These are phyloP conservation scores for Centropyge bicolor DNA, from an alignment of 2,797 vertebrate species.

Conservation along the genomic window DNA sequence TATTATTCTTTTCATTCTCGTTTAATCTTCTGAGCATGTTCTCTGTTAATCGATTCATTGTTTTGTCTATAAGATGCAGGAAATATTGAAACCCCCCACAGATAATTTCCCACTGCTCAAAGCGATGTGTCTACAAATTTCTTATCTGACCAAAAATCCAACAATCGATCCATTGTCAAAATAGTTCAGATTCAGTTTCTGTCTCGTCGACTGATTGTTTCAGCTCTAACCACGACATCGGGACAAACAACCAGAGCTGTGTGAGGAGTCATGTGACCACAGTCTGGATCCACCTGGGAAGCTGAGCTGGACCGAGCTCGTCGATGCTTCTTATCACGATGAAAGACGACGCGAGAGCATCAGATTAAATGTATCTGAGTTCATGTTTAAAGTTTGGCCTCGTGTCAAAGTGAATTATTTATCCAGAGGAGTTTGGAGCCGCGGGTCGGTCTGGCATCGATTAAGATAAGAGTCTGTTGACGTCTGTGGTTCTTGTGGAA, in stretches of 20 bases:
- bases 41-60: background rate
- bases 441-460: conserved; percentile 69
- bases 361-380: conserved; percentile 22
- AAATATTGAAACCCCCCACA: background rate
- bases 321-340: background rate
- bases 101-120: background rate
- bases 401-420: conserved; percentile 62
- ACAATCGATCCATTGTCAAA: background rate
- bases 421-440: conserved; percentile 59
- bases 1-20: too few relatives aligned
- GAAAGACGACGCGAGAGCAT: background rate
- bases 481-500: conserved; percentile 75
- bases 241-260: background rate
- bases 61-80: background rate
- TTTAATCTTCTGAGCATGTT: background rate
- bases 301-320: background rate
- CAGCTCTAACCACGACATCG: background rate
- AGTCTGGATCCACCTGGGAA: background rate
- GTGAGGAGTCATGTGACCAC: background rate
- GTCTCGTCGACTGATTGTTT: background rate
- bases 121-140: background rate
- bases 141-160: background rate
- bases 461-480: conserved; percentile 80
- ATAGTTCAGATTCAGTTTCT: background rate
- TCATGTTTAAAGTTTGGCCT: conserved; percentile 46